Base-by-base conservation (phyloP, 2,113 vertebrate genomes). In the Zosterops lateralis region DNA sequence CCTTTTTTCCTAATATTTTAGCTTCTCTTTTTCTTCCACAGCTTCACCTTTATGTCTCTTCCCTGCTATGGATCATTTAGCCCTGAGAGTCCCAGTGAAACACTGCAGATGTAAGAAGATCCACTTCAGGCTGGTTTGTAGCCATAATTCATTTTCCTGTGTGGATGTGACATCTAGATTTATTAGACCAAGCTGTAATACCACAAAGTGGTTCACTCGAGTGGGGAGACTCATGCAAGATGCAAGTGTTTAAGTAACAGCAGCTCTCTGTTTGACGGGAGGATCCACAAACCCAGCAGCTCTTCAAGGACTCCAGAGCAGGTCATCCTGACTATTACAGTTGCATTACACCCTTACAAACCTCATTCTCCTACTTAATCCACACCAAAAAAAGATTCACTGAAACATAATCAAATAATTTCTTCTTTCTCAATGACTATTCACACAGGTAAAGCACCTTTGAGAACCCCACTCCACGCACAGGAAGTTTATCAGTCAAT, bases 161-260 rank as follows among this genome's bases (percentile, higher is more conserved):
- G 78, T 18, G 89, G 64, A 34, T 57, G 65, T 68, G 91, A 90
- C 88, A 93, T 68, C 34, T 14, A 32, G 82, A 88, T 92, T 92
- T 88, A 95, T 93, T 77, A 94, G 82, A 50, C 40, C 85, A 86
- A 77, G 45, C 77, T 48, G 68, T 42, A 92, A 90, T 77, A 64
- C 25, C 81, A 87, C 91, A 80, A 92, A 95, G 84, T 60, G 67
- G 64, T 48, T 95, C 45, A 61, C 18, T 73, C 19, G 25, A 12
- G 2, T 61, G 60, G 36, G 78, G 48, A 67, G 77, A 45, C 31
- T 86, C 31, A 64, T 7, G 60, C 14, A 58, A 58, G 85, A 83
- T 32, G 24, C 65, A 82, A 76, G 54, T 68, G 64, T 77, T 81
- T 12, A 77, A 62, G 64, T 12, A 84, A 36, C 0, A 42, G 31